Evolutionary conservation across 2,888 invertebrate species (phyloP).

Genomic region (Muscina levida): DNA sequence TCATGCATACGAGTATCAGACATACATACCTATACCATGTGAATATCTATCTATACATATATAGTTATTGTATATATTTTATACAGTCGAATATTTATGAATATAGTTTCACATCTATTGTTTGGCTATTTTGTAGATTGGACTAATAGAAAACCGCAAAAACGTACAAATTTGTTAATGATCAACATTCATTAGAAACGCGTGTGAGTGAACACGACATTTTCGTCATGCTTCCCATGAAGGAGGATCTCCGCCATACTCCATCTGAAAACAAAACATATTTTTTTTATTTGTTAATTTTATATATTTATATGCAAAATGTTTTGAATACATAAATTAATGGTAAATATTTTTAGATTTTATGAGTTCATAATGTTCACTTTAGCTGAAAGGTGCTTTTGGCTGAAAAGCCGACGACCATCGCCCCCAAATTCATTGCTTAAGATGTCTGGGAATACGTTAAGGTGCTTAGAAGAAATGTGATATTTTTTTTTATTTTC

Average conservation of each 20-base stretch:
- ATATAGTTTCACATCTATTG: neutral
- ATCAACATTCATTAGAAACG: constrained; percentile 59
- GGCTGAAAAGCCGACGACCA: neutral
- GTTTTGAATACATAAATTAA: neutral
- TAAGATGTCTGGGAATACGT: neutral
- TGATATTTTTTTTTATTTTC: constrained; percentile 10
- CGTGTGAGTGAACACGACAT: constrained; percentile 26
- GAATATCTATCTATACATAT: no score
- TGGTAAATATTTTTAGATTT: constrained; percentile 21
- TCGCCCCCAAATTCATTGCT: no score
- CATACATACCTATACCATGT: no score
- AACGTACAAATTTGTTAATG: constrained; percentile 49
- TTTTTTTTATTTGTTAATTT: constrained; percentile 1
- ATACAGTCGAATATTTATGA: neutral
- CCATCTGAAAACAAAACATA: constrained; percentile 11
- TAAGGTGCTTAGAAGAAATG: neutral
- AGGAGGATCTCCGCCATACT: no score
- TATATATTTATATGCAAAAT: no score
- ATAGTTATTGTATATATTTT: neutral
- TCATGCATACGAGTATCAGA: no score
- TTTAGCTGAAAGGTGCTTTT: no score
- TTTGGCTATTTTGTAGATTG: no score
- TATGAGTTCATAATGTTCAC: constrained; percentile 1
- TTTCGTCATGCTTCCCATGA: neutral
- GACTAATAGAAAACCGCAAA: constrained; percentile 15